Base-by-base conservation (phyloP, 2,113 vertebrate genomes). In the Coturnix japonica region DNA sequence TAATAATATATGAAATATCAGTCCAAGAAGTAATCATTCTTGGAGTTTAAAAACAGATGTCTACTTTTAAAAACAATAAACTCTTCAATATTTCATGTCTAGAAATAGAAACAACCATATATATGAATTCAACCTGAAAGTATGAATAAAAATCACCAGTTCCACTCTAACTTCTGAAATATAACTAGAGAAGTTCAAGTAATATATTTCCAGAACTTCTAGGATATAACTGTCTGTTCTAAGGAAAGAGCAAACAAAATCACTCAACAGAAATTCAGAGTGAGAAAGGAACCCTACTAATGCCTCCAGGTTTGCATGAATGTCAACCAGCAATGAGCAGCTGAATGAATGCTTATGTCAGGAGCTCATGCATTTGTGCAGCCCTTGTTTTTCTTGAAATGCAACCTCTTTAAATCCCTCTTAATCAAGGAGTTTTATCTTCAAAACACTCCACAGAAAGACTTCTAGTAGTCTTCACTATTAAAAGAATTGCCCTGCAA, bases 371-470 rank as follows among this genome's bases (percentile, higher is more conserved):
- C 14, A 51, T 35, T 51, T 41, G n/a, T 67, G 53, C 22, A 69
- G n/a, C 17, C 61, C 47, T 82, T 63, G 17, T 37, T 86, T 74
- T 69, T 85, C 22, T 3, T 77, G 21, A 53, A 57, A 59, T 92
- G 70, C 37, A 81, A 88, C 35, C 39, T 81, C 56, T 72, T 66
- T 33, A 51, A 79, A 75, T 15, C n/a, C 39, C 51, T 25, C 8
- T 23, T 2, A 8, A n/a, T 10, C 4, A 17, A 2, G 1, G 4
- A 21, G 6, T 15, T 69, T 71, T 25, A 31, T 33, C 6, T 81
- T 71, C 7, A 54, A 43, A 7, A n/a, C 1, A 11, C 8, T 31
- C 7, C 0, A 0, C 5, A 35, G 33, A 64, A 88, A 67, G 20
- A 33, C 7, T 12, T 51, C 7, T 21, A 25, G 8, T 2, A 35